phyloP scores from a whole-genome alignment of 2,113 vertebrate genomes.

The Nothobranchius kuhntae region DNA sequence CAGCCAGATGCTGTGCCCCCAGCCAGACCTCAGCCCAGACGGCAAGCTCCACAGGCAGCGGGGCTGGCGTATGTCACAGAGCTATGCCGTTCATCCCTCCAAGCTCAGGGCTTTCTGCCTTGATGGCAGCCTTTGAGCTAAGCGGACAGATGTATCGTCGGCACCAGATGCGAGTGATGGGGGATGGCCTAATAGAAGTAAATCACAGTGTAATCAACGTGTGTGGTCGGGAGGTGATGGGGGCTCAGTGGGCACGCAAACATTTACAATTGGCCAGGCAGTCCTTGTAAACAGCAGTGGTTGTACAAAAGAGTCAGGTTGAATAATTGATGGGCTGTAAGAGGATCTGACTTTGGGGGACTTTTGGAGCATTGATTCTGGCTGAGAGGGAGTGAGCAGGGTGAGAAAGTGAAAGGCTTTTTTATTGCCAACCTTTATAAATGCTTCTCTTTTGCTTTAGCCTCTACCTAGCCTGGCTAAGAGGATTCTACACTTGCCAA shows the following conservation, averaged over 20 bases:
- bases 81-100: conserved; percentile 27
- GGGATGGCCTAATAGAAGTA: conserved; percentile 50
- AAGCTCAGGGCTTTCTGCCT: conserved; percentile 42
- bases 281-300: conserved; percentile 89
- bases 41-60: conserved; percentile 42
- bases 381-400: conserved; percentile 50
- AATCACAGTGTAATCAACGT: conserved; percentile 71
- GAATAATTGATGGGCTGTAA: conserved; percentile 88
- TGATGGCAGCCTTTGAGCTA: conserved; percentile 53
- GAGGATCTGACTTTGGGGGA: conserved; percentile 78
- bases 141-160: conserved; percentile 76
- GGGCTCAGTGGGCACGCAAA: conserved; percentile 77
- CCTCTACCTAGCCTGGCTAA: neutral
- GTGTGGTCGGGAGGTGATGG: conserved; percentile 64
- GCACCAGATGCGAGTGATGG: conserved; percentile 48
- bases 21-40: conserved; percentile 50
- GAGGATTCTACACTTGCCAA: conserved; percentile 9
- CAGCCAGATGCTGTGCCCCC: conserved; percentile 55
- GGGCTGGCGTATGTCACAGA: conserved; percentile 31
- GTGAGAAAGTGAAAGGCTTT: conserved; percentile 54
- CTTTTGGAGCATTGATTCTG: conserved; percentile 80
- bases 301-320: conserved; percentile 82
- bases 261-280: conserved; percentile 84
- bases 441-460: conserved; percentile 37
- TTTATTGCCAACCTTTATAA: conserved; percentile 51